Percentiles rank a stretch among this genome's conserved stretches.
Conservation (phyloP, 2,797 vertebrate species). For the Characodon lateralis region DNA sequence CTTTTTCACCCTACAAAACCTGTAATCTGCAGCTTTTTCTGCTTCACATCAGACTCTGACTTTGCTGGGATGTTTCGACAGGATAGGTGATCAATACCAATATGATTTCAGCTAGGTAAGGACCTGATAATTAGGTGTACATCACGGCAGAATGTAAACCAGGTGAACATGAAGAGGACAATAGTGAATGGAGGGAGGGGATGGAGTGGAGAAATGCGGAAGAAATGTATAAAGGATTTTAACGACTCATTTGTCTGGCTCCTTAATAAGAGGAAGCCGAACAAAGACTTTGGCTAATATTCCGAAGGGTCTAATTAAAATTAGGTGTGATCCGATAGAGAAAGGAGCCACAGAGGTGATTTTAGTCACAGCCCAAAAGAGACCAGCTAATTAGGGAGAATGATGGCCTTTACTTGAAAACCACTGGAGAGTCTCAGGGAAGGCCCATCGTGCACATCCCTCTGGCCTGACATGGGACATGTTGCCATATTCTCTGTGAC, state of each 20-base stretch:
- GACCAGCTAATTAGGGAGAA: slow-evolving; percentile 94
- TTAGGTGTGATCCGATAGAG: slow-evolving; percentile 87
- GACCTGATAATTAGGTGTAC: slow-evolving; percentile 56
- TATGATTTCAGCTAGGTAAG: slow-evolving; percentile 33
- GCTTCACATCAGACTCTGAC: slow-evolving; percentile 32
- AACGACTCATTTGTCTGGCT: slow-evolving; percentile 86
- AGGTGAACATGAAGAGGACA: slow-evolving; percentile 57
- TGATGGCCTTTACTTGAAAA: slow-evolving; percentile 91
- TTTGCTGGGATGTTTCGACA: slow-evolving; percentile 33
- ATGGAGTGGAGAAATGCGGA: slow-evolving; percentile 38
- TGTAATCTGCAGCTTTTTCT: slow-evolving; percentile 17
- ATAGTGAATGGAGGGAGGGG: slow-evolving; percentile 17
- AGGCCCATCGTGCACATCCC: slow-evolving; percentile 80
- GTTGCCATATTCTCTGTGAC: slow-evolving; percentile 61
- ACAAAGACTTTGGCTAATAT: slow-evolving; percentile 87
- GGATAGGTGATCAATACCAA: slow-evolving; percentile 40
- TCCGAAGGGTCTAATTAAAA: slow-evolving; percentile 96
- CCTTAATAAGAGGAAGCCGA: slow-evolving; percentile 91
- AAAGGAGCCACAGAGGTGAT: slow-evolving; percentile 88
- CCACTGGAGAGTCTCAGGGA: slow-evolving; percentile 78
- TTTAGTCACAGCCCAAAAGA: slow-evolving; percentile 87
- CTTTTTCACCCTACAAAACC: not conserved
- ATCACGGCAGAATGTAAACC: slow-evolving; percentile 56
- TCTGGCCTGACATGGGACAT: slow-evolving; percentile 66
- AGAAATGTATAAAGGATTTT: slow-evolving; percentile 78